Percentiles rank a stretch among this genome's conserved stretches.
phyloP scores from a whole-genome alignment of 2,888 invertebrate genomes.

The Apodemia mormo region DNA sequence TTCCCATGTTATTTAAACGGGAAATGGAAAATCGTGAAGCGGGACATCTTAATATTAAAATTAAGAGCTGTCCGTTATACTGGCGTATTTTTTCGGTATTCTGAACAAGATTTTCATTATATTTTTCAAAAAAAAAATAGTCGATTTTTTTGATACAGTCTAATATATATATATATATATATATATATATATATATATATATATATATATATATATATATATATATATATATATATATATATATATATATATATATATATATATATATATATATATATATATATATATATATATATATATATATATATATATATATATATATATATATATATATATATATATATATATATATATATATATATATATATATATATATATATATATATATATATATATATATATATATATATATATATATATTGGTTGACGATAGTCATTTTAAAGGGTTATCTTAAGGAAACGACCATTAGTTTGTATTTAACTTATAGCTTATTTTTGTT shows the following conservation, averaged over 20 bases:
- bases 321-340: background rate
- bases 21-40: too few species aligned
- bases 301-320: background rate
- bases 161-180: background rate
- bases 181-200: background rate
- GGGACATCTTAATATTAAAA: too few species aligned
- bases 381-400: background rate
- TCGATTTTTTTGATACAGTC: too few species aligned
- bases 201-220: background rate
- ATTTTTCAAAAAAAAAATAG: too few species aligned
- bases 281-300: background rate
- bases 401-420: background rate
- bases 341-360: background rate
- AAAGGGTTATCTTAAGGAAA: background rate
- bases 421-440: background rate
- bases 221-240: background rate
- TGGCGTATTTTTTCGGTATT: too few species aligned
- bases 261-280: background rate
- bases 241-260: background rate
- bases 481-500: slow-evolving; percentile 1
- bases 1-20: too few species aligned
- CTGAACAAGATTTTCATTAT: too few species aligned
- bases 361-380: background rate
- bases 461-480: background rate
- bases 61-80: too few species aligned